Percentiles rank a stretch among this genome's conserved stretches.
phyloP scores from a whole-genome alignment of 2,888 invertebrate species.

The Drosophila diplacantha region DNA sequence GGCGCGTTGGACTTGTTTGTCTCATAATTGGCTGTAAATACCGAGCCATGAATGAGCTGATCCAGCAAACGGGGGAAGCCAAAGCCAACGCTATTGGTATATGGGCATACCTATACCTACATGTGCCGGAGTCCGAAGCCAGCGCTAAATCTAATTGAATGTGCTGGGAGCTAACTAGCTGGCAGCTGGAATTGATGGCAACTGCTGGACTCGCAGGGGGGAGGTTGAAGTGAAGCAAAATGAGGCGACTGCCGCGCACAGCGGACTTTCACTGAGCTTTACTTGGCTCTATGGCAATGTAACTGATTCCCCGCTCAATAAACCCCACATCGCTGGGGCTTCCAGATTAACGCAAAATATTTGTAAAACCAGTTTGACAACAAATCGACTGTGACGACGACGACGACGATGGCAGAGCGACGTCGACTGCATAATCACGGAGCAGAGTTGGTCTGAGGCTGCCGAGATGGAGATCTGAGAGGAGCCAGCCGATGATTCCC shows the following conservation, averaged over 20 bases:
- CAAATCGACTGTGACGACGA: conserved; percentile 66
- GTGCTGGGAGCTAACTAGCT: conserved; percentile 47
- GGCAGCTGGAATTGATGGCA: conserved; percentile 13
- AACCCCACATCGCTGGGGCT: conserved; percentile 25
- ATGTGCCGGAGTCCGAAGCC: conserved; percentile 30
- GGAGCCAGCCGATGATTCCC: conserved; percentile 24
- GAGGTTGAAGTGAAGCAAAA: neutral
- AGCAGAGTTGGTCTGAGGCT: conserved; percentile 24
- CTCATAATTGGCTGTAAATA: conserved; percentile 71
- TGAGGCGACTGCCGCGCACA: conserved; percentile 20
- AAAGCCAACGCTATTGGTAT: conserved; percentile 28
- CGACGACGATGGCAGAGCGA: conserved; percentile 32
- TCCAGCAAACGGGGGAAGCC: conserved; percentile 31
- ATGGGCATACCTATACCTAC: conserved; percentile 31
- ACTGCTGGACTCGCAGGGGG: neutral
- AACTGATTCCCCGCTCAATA: conserved; percentile 45
- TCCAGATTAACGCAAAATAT: conserved; percentile 70
- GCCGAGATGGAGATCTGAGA: conserved; percentile 16
- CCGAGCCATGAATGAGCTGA: conserved; percentile 51
- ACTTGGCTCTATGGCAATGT: conserved; percentile 59
- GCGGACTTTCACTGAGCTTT: conserved; percentile 69
- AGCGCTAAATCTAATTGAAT: conserved; percentile 68
- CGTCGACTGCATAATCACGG: conserved; percentile 62
- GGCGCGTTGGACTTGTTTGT: conserved; percentile 54
- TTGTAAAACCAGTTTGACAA: conserved; percentile 72